Evolutionary conservation across 2,888 invertebrate species (phyloP).

Genomic region (Ophioninae sp.): DNA sequence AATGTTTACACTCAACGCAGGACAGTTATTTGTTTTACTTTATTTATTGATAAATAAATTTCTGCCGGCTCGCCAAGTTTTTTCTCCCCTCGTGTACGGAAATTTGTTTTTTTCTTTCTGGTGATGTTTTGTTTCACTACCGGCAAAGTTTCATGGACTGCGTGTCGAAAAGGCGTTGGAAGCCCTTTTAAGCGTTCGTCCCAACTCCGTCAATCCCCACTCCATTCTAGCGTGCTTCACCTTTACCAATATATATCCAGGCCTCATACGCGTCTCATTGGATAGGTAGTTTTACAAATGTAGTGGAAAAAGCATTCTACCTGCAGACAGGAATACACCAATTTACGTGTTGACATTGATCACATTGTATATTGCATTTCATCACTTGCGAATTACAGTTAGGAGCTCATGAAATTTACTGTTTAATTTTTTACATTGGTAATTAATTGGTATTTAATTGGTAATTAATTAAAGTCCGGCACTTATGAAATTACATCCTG

Average conservation of each 20-base stretch:
- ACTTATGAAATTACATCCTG: too few species aligned
- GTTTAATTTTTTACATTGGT: neutral
- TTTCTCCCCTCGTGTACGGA: slow-evolving; percentile 7
- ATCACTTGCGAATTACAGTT: neutral
- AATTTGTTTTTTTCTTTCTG: neutral
- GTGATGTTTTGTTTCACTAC: slow-evolving; percentile 55
- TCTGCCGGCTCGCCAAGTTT: slow-evolving; percentile 10
- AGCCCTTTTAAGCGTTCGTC: slow-evolving; percentile 78
- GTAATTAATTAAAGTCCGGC: too few species aligned
- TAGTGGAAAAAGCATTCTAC: slow-evolving; percentile 6
- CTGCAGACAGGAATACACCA: slow-evolving; percentile 5
- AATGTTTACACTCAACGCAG: slow-evolving; percentile 37
- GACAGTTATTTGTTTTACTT: neutral
- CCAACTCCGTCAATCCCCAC: slow-evolving; percentile 66
- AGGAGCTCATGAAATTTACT: neutral
- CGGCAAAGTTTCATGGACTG: slow-evolving; percentile 74
- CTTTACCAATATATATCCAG: slow-evolving; percentile 58
- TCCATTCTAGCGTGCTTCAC: slow-evolving; percentile 59
- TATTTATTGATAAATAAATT: neutral
- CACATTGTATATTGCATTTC: neutral
- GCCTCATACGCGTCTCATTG: slow-evolving; percentile 67
- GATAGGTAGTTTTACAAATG: slow-evolving; percentile 42
- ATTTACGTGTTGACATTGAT: neutral
- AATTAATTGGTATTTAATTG: too few species aligned
- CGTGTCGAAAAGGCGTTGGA: slow-evolving; percentile 75